A percentile compares a stretch with the other conserved stretches of the same genome.
Conservation (phyloP, 2,113 vertebrate species). For the human region DNA sequence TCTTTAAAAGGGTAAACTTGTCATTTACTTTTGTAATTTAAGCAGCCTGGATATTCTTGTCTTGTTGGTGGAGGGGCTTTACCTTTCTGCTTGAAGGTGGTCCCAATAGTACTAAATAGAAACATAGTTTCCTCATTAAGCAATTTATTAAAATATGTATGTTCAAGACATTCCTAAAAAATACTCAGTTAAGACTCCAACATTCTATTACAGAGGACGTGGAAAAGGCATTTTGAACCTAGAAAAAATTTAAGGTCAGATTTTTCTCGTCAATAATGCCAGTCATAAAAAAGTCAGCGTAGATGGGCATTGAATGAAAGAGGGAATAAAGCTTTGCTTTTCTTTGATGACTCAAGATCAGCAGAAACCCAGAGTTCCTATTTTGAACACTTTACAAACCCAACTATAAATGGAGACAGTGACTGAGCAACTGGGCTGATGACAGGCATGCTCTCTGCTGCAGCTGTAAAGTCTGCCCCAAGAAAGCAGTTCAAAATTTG, state of each 20-base stretch:
- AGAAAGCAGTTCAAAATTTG: neutral
- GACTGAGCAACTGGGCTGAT: neutral
- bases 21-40: neutral
- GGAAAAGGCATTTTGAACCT: neutral
- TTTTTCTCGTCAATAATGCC: neutral
- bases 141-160: neutral
- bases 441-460: neutral
- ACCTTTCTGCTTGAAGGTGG: neutral
- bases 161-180: constrained; percentile 1
- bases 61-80: neutral
- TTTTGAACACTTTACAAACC: constrained; percentile 30
- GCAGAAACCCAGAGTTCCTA: constrained; percentile 39
- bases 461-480: neutral
- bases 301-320: neutral
- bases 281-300: constrained; percentile 6
- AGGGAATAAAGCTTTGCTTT: constrained; percentile 15
- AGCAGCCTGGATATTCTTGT: neutral
- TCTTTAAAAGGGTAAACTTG: neutral
- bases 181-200: neutral
- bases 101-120: neutral
- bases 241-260: neutral
- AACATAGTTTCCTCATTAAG: neutral
- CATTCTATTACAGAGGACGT: neutral
- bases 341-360: constrained; percentile 59
- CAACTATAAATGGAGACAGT: constrained; percentile 18